Conservation (phyloP, 2,113 vertebrate species). For the Turnix velox region DNA sequence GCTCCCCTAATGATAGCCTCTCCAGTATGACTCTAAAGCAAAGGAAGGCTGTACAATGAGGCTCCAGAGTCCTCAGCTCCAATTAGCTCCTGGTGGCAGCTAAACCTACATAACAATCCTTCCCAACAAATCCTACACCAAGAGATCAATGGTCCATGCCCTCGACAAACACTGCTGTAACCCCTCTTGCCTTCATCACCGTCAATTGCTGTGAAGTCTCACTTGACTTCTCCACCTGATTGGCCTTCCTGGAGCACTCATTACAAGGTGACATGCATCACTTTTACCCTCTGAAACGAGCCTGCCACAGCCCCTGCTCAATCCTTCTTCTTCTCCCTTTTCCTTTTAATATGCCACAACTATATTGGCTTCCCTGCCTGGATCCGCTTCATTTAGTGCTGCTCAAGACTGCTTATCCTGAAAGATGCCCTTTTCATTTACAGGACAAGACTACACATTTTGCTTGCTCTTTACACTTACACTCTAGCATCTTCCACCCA, state of each 20-base stretch:
- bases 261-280: neutral
- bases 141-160: neutral
- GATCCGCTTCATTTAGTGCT: conserved; percentile 26
- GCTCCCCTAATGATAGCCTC: neutral
- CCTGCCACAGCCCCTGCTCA: neutral
- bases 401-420: neutral
- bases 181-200: neutral
- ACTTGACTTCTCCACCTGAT: conserved; percentile 20
- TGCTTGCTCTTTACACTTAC: neutral
- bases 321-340: neutral
- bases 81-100: neutral
- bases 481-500: neutral
- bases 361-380: conserved; percentile 13
- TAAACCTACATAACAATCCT: neutral
- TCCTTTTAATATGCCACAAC: conserved; percentile 12
- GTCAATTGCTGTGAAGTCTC: neutral
- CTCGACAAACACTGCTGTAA: neutral
- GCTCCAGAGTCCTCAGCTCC: neutral
- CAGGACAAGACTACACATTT: neutral
- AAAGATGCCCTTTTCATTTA: neutral
- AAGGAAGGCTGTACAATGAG: neutral
- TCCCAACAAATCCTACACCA: neutral
- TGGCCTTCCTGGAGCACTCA: neutral
- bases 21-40: neutral
- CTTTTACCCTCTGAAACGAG: neutral